Evolutionary conservation across 2,888 invertebrate species (phyloP).

Genomic region (Volucella zonaria): DNA sequence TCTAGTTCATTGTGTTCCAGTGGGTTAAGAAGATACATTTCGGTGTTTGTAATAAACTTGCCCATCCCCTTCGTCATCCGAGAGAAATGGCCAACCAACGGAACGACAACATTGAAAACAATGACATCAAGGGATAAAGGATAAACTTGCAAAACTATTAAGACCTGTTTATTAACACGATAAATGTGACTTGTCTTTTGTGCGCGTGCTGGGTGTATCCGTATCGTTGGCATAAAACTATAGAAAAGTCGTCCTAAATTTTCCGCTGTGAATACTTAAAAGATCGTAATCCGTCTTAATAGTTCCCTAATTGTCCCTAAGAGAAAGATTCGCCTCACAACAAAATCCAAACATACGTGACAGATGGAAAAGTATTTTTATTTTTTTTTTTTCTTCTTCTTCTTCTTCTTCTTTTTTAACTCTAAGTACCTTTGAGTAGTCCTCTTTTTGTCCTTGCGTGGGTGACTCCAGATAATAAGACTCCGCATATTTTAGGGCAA

Average conservation of each 20-base stretch:
- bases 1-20: conserved; percentile 21
- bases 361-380: conserved; percentile 30
- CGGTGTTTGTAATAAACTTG: conserved; percentile 15
- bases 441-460: conserved; percentile 40
- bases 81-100: neutral
- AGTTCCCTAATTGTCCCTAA: conserved; percentile 41
- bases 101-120: neutral
- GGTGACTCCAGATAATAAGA: neutral
- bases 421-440: conserved; percentile 19
- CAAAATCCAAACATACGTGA: conserved; percentile 13
- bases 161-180: conserved; percentile 60
- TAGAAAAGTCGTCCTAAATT: neutral
- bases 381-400: no score
- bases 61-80: neutral
- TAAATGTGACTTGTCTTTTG: conserved; percentile 54
- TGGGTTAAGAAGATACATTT: conserved; percentile 4
- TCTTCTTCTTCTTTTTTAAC: no score
- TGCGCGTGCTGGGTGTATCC: conserved; percentile 31
- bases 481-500: neutral
- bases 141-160: conserved; percentile 54
- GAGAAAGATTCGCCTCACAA: conserved; percentile 23
- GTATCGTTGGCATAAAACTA: neutral
- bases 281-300: conserved; percentile 52
- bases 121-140: conserved; percentile 42
- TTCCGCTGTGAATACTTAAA: conserved; percentile 55